phyloP scores from a whole-genome alignment of 2,113 vertebrate genomes.

The Pithys albifrons region DNA sequence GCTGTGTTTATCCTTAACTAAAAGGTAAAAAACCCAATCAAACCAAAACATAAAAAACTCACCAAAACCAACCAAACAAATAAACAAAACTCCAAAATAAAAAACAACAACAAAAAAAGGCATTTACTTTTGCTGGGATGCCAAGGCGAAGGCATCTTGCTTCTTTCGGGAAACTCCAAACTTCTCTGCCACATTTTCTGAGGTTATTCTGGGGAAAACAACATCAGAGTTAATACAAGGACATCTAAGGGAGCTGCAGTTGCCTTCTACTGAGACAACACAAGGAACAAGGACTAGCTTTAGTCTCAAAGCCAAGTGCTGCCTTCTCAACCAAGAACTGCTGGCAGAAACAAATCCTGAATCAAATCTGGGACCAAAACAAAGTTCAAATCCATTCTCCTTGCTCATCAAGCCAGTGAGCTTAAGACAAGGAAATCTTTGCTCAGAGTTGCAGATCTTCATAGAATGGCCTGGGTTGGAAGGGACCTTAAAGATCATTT shows the following conservation, averaged over 20 bases:
- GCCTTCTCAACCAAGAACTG: not conserved
- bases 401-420: not conserved
- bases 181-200: slow-evolving; percentile 90
- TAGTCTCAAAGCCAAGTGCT: not conserved
- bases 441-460: not conserved
- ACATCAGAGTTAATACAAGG: not conserved
- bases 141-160: slow-evolving; percentile 88
- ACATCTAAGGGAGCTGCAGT: not conserved
- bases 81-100: too few species aligned
- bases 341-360: not conserved
- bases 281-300: not conserved
- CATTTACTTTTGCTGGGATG: slow-evolving; percentile 88
- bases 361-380: not conserved
- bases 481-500: not conserved
- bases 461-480: not conserved
- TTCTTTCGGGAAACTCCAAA: slow-evolving; percentile 86
- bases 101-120: not conserved
- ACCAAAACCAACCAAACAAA: too few species aligned
- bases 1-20: not conserved
- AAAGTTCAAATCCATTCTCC: not conserved
- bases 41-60: not conserved
- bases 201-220: slow-evolving; percentile 84
- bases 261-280: not conserved
- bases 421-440: not conserved
- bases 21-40: not conserved